These are phyloP conservation scores for Paratrypauchen microcephalus DNA, from an alignment of 2,797 vertebrate genomes.

Conservation along the genomic window DNA sequence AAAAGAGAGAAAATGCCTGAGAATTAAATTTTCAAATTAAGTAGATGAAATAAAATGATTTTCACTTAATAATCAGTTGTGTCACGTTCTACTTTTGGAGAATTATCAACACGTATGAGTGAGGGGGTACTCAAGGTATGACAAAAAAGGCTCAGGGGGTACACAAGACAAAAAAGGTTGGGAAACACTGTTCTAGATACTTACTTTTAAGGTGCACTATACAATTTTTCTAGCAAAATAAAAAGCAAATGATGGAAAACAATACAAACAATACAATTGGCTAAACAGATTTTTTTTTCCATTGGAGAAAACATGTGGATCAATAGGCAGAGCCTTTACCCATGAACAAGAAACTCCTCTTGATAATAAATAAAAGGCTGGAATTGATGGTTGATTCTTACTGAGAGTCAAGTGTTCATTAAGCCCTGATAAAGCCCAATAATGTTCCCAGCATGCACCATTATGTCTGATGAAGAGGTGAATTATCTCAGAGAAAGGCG, in stretches of 20 bases:
- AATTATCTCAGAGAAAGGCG: constrained; percentile 7
- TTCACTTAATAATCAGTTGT: too few species aligned
- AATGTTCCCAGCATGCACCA: constrained; percentile 12
- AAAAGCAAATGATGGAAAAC: not conserved
- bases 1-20: too few species aligned
- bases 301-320: not conserved
- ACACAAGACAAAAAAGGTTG: too few species aligned
- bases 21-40: too few species aligned
- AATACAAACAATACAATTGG: not conserved
- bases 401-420: not conserved
- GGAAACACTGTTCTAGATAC: too few species aligned
- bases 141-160: too few species aligned
- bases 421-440: constrained; percentile 5
- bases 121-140: too few species aligned
- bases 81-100: too few species aligned
- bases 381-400: not conserved
- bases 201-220: not conserved
- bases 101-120: too few species aligned
- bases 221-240: not conserved
- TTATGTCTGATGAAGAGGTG: constrained; percentile 4
- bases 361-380: not conserved
- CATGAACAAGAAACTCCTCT: not conserved
- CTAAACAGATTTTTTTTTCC: not conserved
- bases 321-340: not conserved
- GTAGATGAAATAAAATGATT: too few species aligned